Evolutionary conservation across 2,888 invertebrate genomes (phyloP).

Genomic region (Philaethria dido): DNA sequence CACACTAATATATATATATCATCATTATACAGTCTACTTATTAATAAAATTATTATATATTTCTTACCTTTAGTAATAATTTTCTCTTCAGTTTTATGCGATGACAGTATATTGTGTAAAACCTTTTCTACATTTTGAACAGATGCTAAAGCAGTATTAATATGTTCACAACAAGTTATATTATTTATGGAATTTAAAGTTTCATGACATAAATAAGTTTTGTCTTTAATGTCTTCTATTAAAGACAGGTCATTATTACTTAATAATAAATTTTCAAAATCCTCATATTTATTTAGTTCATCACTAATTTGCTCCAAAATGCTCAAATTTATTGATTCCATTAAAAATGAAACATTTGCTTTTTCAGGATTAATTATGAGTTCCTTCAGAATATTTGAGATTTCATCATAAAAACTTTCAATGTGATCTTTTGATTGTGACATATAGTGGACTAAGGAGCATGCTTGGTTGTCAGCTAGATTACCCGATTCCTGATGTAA

Average conservation of each 20-base stretch:
- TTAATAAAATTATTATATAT: neutral
- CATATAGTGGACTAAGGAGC: neutral
- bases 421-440: neutral
- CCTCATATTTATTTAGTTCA: conserved; percentile 64
- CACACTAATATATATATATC: no score
- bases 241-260: conserved; percentile 58
- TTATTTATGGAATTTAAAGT: conserved; percentile 63
- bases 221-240: conserved; percentile 64
- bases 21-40: no score
- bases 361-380: neutral
- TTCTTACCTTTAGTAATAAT: conserved; percentile 59
- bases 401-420: neutral
- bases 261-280: conserved; percentile 51
- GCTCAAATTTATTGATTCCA: conserved; percentile 50
- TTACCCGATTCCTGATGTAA: neutral
- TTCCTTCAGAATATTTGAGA: neutral
- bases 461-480: neutral
- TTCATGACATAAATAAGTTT: conserved; percentile 65
- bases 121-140: conserved; percentile 63
- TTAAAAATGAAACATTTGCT: neutral
- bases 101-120: conserved; percentile 53
- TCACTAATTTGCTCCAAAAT: conserved; percentile 64
- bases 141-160: conserved; percentile 58
- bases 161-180: conserved; percentile 48
- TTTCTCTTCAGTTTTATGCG: conserved; percentile 47